phyloP scores from a whole-genome alignment of 2,113 vertebrate species.

The Oxyruncus cristatus region DNA sequence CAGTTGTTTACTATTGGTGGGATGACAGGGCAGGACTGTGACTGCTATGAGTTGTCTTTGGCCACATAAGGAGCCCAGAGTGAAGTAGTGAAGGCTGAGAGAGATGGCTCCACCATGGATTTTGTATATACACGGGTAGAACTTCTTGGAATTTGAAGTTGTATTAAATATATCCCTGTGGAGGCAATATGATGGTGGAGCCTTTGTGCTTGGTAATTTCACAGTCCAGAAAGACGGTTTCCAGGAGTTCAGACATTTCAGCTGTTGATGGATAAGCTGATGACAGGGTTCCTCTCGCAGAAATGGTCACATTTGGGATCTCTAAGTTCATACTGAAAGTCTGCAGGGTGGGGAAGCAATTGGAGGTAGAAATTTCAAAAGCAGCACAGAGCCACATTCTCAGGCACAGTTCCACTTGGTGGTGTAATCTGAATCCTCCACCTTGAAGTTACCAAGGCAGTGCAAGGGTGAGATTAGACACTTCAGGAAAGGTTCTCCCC shows the following conservation, averaged over 20 bases:
- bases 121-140: not conserved
- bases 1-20: not conserved
- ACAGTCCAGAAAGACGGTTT: not conserved
- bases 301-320: not conserved
- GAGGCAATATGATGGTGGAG: not conserved
- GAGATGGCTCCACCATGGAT: not conserved
- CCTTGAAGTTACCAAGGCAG: not conserved
- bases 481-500: not conserved
- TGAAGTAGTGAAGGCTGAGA: not conserved
- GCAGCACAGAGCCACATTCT: not conserved
- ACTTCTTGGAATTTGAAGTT: not conserved
- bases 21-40: not conserved
- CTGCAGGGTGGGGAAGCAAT: not conserved
- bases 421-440: not conserved
- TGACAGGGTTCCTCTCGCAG: not conserved
- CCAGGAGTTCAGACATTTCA: not conserved
- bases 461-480: not conserved
- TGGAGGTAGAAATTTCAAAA: not conserved
- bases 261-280: not conserved
- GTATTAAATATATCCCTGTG: not conserved
- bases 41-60: not conserved
- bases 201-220: not conserved
- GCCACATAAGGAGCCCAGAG: not conserved
- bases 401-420: not conserved
- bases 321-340: not conserved